Percentiles rank a stretch among this genome's conserved stretches.
These are phyloP conservation scores for Melipona quadrifasciata DNA, from an alignment of 1,140 invertebrate genomes.

Conservation along the genomic window DNA sequence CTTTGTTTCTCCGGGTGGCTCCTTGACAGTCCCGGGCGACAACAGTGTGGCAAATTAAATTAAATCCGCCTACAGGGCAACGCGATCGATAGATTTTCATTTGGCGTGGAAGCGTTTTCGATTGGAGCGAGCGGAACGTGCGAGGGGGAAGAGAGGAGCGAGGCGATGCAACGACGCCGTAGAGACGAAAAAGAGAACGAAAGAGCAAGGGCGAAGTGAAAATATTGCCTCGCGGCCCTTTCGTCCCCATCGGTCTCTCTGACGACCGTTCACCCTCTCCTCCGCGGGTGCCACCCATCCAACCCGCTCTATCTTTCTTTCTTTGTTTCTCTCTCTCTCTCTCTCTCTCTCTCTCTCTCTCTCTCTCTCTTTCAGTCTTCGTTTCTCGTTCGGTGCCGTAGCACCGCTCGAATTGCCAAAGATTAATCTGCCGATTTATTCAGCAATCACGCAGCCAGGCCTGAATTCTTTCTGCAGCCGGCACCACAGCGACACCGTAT, in stretches of 20 bases:
- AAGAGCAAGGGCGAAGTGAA: slow-evolving; percentile 64
- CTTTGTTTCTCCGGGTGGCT: background rate
- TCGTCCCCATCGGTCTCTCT: slow-evolving; percentile 44
- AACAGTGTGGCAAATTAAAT: slow-evolving; percentile 71
- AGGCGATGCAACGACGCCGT: slow-evolving; percentile 19
- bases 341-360: slow-evolving; percentile 28
- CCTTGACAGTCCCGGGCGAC: slow-evolving; percentile 53
- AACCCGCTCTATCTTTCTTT: slow-evolving; percentile 24
- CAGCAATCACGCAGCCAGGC: slow-evolving; percentile 57
- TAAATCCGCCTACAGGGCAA: slow-evolving; percentile 69
- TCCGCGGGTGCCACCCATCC: slow-evolving; percentile 4
- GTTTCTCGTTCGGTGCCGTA: slow-evolving; percentile 10
- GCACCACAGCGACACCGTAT: background rate
- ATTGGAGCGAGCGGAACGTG: slow-evolving; percentile 39
- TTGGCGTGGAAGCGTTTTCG: slow-evolving; percentile 59
- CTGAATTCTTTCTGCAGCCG: slow-evolving; percentile 50
- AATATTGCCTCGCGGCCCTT: slow-evolving; percentile 66
- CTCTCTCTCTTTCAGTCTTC: background rate
- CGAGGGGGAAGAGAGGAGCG: background rate
- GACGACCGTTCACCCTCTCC: slow-evolving; percentile 25
- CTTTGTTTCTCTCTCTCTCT: slow-evolving; percentile 31
- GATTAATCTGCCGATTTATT: slow-evolving; percentile 68
- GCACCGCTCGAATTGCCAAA: slow-evolving; percentile 52
- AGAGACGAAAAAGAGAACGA: slow-evolving; percentile 62
- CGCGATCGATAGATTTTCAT: slow-evolving; percentile 72